Percentiles rank a stretch among this genome's conserved stretches.
Conservation (phyloP, 2,113 vertebrate species). For the Scalopus aquaticus region DNA sequence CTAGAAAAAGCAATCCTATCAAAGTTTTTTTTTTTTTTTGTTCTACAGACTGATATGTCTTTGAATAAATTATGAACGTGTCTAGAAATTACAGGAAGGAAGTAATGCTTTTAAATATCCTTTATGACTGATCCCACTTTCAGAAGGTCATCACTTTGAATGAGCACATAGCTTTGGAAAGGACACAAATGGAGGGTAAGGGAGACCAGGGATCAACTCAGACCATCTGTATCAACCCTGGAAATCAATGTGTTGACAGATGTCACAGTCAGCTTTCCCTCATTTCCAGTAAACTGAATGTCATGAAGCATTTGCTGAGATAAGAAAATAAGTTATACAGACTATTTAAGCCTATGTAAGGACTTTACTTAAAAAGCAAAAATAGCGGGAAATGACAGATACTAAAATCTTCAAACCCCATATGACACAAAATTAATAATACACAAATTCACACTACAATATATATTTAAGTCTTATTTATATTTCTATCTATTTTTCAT, state of each 20-base stretch:
- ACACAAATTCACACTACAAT: neutral
- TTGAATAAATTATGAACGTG: neutral
- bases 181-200: neutral
- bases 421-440: neutral
- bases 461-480: neutral
- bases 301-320: constrained; percentile 33
- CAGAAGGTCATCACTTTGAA: constrained; percentile 44
- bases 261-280: constrained; percentile 43
- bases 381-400: neutral
- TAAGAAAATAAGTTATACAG: constrained; percentile 26
- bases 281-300: constrained; percentile 19
- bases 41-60: neutral
- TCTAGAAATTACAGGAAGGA: neutral
- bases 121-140: constrained; percentile 22
- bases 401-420: neutral
- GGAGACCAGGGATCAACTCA: neutral
- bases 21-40: neutral
- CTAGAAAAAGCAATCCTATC: neutral
- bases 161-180: neutral
- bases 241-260: constrained; percentile 49
- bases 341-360: constrained; percentile 28
- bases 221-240: constrained; percentile 64
- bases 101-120: neutral
- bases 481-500: neutral
- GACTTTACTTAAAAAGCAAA: neutral